Conservation (phyloP, 2,888 invertebrate genomes). For the Eupithecia inturbata region DNA sequence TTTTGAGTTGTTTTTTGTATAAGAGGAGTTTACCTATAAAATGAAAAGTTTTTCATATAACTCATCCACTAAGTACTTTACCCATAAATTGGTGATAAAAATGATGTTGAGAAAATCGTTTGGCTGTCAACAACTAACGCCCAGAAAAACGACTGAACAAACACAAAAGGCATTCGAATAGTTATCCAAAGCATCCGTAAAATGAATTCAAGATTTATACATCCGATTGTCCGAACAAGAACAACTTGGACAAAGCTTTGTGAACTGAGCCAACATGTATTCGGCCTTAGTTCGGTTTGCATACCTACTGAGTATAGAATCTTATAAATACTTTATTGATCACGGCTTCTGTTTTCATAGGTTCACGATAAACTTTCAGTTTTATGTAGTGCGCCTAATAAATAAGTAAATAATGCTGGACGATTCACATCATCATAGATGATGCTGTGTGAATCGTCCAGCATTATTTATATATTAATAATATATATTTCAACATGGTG, state of each 20-base stretch:
- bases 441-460: too few species aligned
- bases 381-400: background rate
- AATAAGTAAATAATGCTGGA: conserved; percentile 1
- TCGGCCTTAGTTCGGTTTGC: conserved; percentile 28
- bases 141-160: background rate
- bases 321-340: conserved; percentile 45
- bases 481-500: too few species aligned
- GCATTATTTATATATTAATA: too few species aligned
- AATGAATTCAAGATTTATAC: conserved; percentile 28
- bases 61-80: too few species aligned
- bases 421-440: too few species aligned
- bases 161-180: conserved; percentile 6
- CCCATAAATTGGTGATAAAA: background rate
- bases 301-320: conserved; percentile 39
- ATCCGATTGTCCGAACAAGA: conserved; percentile 33
- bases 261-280: conserved; percentile 37
- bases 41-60: background rate
- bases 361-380: background rate
- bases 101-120: background rate
- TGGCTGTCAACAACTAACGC: background rate
- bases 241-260: conserved; percentile 39
- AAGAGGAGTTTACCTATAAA: too few species aligned
- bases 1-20: too few species aligned
- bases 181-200: conserved; percentile 19
- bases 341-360: conserved; percentile 17